Evolutionary conservation across 2,888 invertebrate species (phyloP).

Genomic region (Oegoconia quadripuncta): DNA sequence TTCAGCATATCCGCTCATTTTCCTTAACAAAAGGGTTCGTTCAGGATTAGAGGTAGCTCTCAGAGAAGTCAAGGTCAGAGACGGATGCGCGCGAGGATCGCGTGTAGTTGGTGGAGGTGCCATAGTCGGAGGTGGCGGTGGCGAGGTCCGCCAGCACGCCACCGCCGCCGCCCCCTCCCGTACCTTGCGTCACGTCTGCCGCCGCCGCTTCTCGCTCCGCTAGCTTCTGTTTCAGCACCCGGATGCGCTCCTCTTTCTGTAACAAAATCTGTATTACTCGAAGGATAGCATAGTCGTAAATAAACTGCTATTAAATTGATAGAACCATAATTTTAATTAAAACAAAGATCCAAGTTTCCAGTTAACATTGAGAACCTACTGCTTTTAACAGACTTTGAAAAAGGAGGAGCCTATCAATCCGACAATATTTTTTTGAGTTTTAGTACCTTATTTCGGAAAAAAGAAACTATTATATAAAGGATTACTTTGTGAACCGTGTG

Average conservation of each 20-base stretch:
- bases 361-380: too few relatives aligned
- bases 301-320: too few relatives aligned
- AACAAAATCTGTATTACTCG: slow-evolving; percentile 33
- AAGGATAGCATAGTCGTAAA: too few relatives aligned
- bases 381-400: too few relatives aligned
- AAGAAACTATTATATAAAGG: too few relatives aligned
- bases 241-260: slow-evolving; percentile 94
- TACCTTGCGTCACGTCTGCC: slow-evolving; percentile 84
- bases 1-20: slow-evolving; percentile 1
- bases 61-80: slow-evolving; percentile 93
- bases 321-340: too few relatives aligned
- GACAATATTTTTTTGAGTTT: too few relatives aligned
- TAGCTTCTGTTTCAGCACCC: slow-evolving; percentile 87
- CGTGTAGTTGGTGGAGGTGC: slow-evolving; percentile 89
- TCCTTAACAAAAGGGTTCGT: background rate
- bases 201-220: slow-evolving; percentile 86
- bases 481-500: too few relatives aligned
- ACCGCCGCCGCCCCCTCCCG: slow-evolving; percentile 77
- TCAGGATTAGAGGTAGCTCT: slow-evolving; percentile 85
- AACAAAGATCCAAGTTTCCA: too few relatives aligned
- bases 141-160: slow-evolving; percentile 87
- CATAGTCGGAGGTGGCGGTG: slow-evolving; percentile 87
- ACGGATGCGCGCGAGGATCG: slow-evolving; percentile 90
- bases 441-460: too few relatives aligned
- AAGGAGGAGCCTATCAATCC: too few relatives aligned